These are phyloP conservation scores for Irena cyanogastra DNA, from an alignment of 2,113 vertebrate genomes.

Conservation along the genomic window DNA sequence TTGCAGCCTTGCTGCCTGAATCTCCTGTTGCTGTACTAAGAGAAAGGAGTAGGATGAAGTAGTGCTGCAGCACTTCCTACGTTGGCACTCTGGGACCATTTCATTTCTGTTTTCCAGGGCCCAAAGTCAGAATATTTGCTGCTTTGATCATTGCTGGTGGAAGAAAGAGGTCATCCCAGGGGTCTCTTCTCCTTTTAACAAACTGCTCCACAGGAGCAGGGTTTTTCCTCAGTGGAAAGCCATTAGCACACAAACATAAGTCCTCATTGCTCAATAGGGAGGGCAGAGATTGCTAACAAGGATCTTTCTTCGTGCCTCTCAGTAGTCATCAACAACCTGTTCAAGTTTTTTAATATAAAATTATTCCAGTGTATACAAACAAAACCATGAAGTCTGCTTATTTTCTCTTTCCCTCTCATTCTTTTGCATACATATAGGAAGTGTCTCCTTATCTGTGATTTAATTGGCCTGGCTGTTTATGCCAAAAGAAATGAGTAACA, in stretches of 20 bases:
- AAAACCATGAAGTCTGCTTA: not conserved
- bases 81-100: not conserved
- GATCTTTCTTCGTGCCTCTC: not conserved
- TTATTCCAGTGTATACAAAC: not conserved
- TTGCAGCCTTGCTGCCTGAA: not conserved
- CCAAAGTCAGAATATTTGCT: not conserved
- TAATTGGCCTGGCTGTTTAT: not conserved
- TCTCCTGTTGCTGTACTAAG: not conserved
- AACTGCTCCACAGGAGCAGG: not conserved
- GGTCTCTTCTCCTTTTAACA: not conserved
- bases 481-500: not conserved
- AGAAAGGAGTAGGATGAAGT: not conserved
- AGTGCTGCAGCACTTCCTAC: not conserved
- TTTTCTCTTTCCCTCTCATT: not conserved
- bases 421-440: not conserved
- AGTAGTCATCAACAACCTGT: not conserved
- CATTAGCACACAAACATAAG: not conserved
- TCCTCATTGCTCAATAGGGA: not conserved
- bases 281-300: not conserved
- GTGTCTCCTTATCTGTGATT: rapidly evolving
- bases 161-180: not conserved
- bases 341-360: not conserved
- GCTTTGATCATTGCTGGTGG: not conserved
- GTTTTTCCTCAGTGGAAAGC: not conserved
- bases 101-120: not conserved